Conservation (phyloP, 2,113 vertebrate genomes). For the Elephantulus edwardii region DNA sequence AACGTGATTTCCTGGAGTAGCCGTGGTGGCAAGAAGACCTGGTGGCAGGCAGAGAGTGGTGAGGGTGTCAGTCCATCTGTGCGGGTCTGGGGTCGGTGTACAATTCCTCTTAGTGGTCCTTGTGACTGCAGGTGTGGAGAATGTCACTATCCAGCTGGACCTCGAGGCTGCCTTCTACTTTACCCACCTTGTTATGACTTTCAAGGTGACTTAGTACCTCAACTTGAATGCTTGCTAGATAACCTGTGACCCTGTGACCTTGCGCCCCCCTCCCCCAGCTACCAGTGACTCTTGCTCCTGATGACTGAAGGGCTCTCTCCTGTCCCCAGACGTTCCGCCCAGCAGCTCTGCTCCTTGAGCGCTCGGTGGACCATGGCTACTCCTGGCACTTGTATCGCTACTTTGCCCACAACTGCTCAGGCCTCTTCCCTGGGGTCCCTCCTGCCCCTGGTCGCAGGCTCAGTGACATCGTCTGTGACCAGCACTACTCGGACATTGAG, state of each 20-base stretch:
- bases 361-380: constrained; percentile 85
- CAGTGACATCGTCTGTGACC: constrained; percentile 90
- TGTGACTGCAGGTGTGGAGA: constrained; percentile 84
- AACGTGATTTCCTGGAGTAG: constrained; percentile 88
- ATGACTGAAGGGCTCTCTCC: neutral
- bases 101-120: neutral
- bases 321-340: constrained; percentile 88
- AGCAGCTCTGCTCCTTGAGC: constrained; percentile 91
- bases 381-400: constrained; percentile 90
- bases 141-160: constrained; percentile 89
- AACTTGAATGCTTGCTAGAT: neutral
- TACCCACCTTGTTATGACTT: constrained; percentile 93
- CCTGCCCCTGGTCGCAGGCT: constrained; percentile 80
- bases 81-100: neutral
- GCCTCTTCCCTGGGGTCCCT: constrained; percentile 84
- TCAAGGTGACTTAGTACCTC: constrained; percentile 84
- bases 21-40: constrained; percentile 81
- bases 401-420: constrained; percentile 91
- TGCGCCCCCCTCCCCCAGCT: neutral
- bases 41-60: constrained; percentile 94
- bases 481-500: constrained; percentile 91
- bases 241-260: neutral
- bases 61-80: neutral
- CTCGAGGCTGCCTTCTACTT: constrained; percentile 92
- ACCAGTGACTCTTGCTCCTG: neutral